Conservation (phyloP, 2,797 vertebrate species). For the Myioborus melanocephalus region DNA sequence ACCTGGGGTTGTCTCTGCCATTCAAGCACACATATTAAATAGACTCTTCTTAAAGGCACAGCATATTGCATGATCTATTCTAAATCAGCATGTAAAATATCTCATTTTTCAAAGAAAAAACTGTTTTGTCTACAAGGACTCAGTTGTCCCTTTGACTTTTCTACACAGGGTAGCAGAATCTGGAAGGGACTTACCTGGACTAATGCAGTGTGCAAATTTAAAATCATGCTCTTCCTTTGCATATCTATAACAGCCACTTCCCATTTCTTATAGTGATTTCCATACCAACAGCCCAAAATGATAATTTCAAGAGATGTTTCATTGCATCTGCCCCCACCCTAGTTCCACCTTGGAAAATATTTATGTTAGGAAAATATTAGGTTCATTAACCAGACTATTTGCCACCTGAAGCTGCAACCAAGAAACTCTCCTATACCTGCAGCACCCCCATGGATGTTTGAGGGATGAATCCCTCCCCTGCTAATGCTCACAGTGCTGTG, state of each 20-base stretch:
- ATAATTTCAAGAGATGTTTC: background rate
- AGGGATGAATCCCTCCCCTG: background rate
- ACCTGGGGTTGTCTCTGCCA: background rate
- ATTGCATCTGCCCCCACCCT: accelerated
- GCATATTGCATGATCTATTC: background rate
- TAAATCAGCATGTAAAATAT: background rate
- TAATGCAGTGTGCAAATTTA: background rate
- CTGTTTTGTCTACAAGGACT: background rate
- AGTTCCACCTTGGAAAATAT: accelerated
- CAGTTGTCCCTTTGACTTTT: background rate
- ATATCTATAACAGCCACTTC: accelerated
- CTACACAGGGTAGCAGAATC: background rate
- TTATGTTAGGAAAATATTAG: accelerated
- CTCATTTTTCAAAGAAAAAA: background rate
- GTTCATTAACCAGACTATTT: background rate
- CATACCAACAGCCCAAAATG: background rate
- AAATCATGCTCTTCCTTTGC: background rate
- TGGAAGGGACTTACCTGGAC: background rate
- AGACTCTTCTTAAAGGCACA: background rate
- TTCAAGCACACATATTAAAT: background rate
- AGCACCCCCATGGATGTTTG: background rate
- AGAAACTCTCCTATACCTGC: accelerated
- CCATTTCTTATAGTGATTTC: background rate
- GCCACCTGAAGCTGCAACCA: background rate
- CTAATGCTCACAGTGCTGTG: background rate